Base-by-base conservation (phyloP, 30 jellyfish, hydroid and myxozoan species). In the Hydractinia echinata region DNA sequence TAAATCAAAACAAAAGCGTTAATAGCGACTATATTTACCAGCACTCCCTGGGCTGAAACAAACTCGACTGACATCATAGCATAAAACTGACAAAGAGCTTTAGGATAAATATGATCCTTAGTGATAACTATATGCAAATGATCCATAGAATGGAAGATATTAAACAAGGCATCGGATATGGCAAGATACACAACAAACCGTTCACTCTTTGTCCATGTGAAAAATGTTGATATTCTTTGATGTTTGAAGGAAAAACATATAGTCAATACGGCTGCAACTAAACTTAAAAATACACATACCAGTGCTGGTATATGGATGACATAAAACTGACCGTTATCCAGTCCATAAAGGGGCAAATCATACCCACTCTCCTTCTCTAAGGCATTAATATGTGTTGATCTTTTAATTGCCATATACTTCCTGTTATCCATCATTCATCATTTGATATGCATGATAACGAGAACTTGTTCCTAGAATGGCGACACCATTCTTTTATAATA, bases 1-100 rank as follows among this genome's bases (percentile, higher is more conserved):
- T 71, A 71, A 14, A 71, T 71, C 81, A 71, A 20, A 8, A 71
- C 67, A 71, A 71, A 71, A 20, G 81, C 81, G n/a, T 71, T 71
- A 9, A 71, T 71, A 15, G 81, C 39, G 66, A 71, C 66, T 20
- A 71, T 60, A 50, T 71, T 71, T 7, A 71, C 81, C 67, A 71
- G 0, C 39, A 71, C 4, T 15, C 51, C 51, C 16, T 71, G 81
- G 13, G 81, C 81, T 20, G 81, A 1, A 7, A 71, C 51, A 20
- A 71, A 71, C 16, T 71, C 81, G 51, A 60, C 81, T 71, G 51
- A 50, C 81, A 71, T 71, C 5, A 71, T 19, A 19, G 61, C 81
- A 20, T 71, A 3, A 20, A 71, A 71, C 53, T 13, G 11, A 50
- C 81, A 71, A 9, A 71, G 66, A 14, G 60, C 15, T 71, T 9